A percentile compares a stretch with the other conserved stretches of the same genome.
Evolutionary conservation across 1,140 invertebrate species (phyloP).

Genomic region (Propsilocerus akamusi): DNA sequence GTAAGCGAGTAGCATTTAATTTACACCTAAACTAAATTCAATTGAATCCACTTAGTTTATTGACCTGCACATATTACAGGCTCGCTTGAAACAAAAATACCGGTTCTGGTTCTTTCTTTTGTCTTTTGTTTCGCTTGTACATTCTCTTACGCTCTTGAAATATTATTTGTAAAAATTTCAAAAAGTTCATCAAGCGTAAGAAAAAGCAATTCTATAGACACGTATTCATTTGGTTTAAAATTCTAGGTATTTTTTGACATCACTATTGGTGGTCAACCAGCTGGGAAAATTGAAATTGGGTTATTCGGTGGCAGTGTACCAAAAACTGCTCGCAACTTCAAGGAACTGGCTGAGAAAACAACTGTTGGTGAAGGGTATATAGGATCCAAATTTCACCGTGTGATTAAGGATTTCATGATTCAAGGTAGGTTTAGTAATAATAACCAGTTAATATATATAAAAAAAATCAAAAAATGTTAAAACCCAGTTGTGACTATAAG

Average conservation of each 20-base stretch:
- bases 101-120: slow-evolving; percentile 1
- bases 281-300: slow-evolving; percentile 73
- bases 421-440: too few species aligned
- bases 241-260: slow-evolving; percentile 88
- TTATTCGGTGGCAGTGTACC: slow-evolving; percentile 91
- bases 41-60: background rate
- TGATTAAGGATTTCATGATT: slow-evolving; percentile 92
- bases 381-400: slow-evolving; percentile 79
- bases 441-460: too few species aligned
- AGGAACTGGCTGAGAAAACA: slow-evolving; percentile 53
- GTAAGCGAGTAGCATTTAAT: background rate
- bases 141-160: background rate
- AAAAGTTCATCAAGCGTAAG: background rate
- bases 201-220: slow-evolving; percentile 4
- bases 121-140: background rate
- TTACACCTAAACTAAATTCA: too few species aligned
- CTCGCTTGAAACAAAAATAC: too few species aligned
- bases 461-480: too few species aligned
- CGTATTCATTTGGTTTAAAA: slow-evolving; percentile 8
- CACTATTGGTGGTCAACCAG: slow-evolving; percentile 55
- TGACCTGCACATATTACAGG: background rate
- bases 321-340: slow-evolving; percentile 86
- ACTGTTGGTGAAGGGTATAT: slow-evolving; percentile 61
- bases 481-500: too few species aligned
- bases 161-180: slow-evolving; percentile 5